A percentile compares a stretch with the other conserved stretches of the same genome.
phyloP scores from a whole-genome alignment of 1,140 invertebrate species.

The Paralvinella palmiformis region DNA sequence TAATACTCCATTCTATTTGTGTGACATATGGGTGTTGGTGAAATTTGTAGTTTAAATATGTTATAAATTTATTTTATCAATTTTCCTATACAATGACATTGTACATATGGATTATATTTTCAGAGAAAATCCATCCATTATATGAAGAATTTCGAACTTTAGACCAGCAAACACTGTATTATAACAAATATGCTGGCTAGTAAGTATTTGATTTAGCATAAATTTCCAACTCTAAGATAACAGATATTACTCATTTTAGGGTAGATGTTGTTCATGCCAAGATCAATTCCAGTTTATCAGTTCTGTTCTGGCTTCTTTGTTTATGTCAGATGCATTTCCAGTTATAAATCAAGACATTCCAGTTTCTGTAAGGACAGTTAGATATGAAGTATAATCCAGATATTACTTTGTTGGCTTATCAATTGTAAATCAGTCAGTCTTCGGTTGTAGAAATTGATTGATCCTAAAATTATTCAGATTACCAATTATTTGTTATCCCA shows the following conservation, averaged over 20 bases:
- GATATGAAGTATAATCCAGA: no score
- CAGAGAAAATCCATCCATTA: conserved; percentile 28
- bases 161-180: conserved; percentile 50
- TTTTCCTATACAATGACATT: not conserved
- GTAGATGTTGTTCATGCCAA: not conserved
- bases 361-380: not conserved
- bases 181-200: conserved; percentile 55
- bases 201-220: conserved; percentile 25
- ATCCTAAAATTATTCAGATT: no score
- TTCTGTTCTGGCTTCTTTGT: not conserved
- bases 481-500: no score
- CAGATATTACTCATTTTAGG: not conserved
- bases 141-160: conserved; percentile 39
- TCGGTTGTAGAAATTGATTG: no score
- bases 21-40: not conserved
- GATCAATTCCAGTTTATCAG: not conserved
- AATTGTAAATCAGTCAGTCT: no score
- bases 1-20: not conserved
- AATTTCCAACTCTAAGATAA: not conserved
- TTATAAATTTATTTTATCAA: not conserved
- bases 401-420: no score
- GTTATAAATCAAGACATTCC: not conserved
- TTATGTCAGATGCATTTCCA: not conserved
- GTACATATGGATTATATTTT: not conserved
- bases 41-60: not conserved